phyloP scores from a whole-genome alignment of 92 coral and sea anemone genomes.

The Phymanthus crucifer region DNA sequence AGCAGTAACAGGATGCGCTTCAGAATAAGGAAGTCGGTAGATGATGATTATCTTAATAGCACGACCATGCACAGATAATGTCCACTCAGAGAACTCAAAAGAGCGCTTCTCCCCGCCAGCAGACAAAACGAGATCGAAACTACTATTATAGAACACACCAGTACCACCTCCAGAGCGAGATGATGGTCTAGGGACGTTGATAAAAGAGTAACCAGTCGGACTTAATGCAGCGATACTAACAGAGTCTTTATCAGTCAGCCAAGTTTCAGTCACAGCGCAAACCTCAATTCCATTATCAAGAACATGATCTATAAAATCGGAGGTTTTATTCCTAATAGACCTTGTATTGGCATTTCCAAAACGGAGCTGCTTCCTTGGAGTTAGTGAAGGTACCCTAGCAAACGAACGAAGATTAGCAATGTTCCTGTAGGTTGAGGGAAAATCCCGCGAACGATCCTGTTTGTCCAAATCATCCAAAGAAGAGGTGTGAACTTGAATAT shows the following conservation, averaged over 20 bases:
- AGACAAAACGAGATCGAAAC: conserved; percentile 6
- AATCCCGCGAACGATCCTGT: conserved; percentile 18
- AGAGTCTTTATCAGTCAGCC: conserved; percentile 32
- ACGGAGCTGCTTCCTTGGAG: conserved; percentile 18
- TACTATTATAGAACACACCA: conserved; percentile 19
- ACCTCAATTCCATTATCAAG: conserved; percentile 29
- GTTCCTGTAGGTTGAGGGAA: conserved; percentile 21
- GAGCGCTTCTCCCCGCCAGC: conserved; percentile 13
- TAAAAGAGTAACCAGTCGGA: conserved; percentile 18
- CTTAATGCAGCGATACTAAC: conserved; percentile 28
- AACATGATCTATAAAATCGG: conserved; percentile 32
- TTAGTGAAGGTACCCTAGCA: conserved; percentile 22
- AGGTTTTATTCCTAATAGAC: conserved; percentile 31
- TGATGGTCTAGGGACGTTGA: conserved; percentile 26
- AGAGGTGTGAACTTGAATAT: conserved; percentile 50
- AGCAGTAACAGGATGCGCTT: conserved; percentile 23
- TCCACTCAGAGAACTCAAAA: conserved; percentile 41
- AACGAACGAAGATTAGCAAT: conserved; percentile 30
- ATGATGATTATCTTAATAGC: conserved; percentile 10
- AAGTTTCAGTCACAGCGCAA: conserved; percentile 40
- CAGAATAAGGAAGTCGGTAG: conserved; percentile 33
- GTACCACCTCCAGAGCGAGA: conserved; percentile 36
- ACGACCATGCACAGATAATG: conserved; percentile 8
- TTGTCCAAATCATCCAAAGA: conserved; percentile 28
- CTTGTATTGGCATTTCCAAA: conserved; percentile 38